Base-by-base conservation (phyloP, 2,797 vertebrate species). In the Peromyscus aztecus region DNA sequence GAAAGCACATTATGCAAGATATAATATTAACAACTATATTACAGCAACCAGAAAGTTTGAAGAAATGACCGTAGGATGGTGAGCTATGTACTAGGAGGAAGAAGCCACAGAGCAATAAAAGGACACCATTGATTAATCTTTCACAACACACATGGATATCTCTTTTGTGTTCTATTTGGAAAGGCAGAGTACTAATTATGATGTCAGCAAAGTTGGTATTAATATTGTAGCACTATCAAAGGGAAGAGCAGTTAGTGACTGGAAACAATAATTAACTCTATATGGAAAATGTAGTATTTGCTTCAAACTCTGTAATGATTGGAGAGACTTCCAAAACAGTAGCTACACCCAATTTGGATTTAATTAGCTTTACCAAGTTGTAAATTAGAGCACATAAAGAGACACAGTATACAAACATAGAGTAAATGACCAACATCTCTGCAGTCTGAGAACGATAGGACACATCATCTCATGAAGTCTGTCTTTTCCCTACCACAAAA, bases 401-500 rank as follows among this genome's bases (percentile, higher is more conserved):
- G 2, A 9, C 12, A 27, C 4, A 24, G 17, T 73, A 4, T 69
- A 61, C 61, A n/a, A 84, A 95, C 17, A 57, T 75, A 75, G 12
- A 76, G 23, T 83, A 57, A 90, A 37, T 86, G 69, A 78, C 37
- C 7, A 34, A 95, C 59, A 17, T 81, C 65, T 96, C 65, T 55
- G 94, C 92, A 92, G 83, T 77, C 86, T 96, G 80, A 55, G 77
- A 82, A 98, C 67, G n/a, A 91, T 61, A 89, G n/a, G 75, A 90
- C 83, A 16, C 29, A 95, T 98, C 55, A 73, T 83, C 95, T 95
- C 27, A 9, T 89, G 21, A 17, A 90, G 96, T 90, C 92, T 96
- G 71, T 94, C 63, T 52, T 61, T 97, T 98, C 78, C 96, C 93
- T 96, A 91, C 61, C 98, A 97, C 95, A 97, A 83, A 95, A 73